Evolutionary conservation across 2,888 invertebrate species (phyloP).

Genomic region (Theodoxus fluviatilis): DNA sequence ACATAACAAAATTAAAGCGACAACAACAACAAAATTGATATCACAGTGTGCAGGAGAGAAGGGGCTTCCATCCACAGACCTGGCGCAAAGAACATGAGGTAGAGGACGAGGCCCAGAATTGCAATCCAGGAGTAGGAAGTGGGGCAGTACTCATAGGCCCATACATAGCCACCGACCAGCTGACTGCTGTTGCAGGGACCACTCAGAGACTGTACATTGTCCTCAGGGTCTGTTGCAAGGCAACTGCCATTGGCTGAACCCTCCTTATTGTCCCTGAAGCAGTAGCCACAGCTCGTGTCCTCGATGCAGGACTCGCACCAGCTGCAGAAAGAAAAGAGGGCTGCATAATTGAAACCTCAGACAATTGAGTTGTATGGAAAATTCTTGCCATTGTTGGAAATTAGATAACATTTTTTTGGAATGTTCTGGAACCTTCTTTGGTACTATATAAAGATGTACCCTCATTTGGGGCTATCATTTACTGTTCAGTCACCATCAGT

Average conservation of each 20-base stretch:
- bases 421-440: too few species aligned
- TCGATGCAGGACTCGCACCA: slow-evolving; percentile 67
- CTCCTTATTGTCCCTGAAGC: slow-evolving; percentile 53
- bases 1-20: too few species aligned
- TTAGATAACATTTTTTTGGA: too few species aligned
- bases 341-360: not conserved
- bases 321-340: slow-evolving; percentile 38
- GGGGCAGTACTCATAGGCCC: slow-evolving; percentile 67
- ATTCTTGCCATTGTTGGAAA: too few species aligned
- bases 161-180: slow-evolving; percentile 39
- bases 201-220: slow-evolving; percentile 35
- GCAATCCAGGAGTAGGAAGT: slow-evolving; percentile 66
- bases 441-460: too few species aligned
- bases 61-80: slow-evolving; percentile 44
- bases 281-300: slow-evolving; percentile 67
- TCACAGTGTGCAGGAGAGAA: too few species aligned
- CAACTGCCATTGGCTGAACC: slow-evolving; percentile 61
- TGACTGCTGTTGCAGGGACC: slow-evolving; percentile 49
- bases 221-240: slow-evolving; percentile 40
- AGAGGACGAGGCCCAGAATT: slow-evolving; percentile 65
- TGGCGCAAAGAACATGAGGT: slow-evolving; percentile 68
- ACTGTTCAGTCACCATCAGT: too few species aligned
- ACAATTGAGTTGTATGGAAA: not conserved
- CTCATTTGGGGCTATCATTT: too few species aligned
- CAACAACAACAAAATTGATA: too few species aligned